These are phyloP conservation scores for Ammodytes marinus DNA, from an alignment of 2,113 vertebrate species.

Conservation along the genomic window DNA sequence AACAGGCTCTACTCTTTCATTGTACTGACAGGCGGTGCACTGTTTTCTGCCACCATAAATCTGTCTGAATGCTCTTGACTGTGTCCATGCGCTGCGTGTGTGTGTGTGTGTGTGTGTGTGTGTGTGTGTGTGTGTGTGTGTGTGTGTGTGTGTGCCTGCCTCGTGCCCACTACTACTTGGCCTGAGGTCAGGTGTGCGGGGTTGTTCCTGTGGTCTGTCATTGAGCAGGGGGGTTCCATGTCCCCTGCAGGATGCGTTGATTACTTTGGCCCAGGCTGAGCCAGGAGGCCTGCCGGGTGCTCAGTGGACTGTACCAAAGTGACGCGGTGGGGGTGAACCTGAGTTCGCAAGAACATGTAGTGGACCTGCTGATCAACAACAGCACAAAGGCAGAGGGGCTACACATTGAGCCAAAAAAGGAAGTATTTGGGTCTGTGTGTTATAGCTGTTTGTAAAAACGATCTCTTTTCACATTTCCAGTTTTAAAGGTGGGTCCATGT, in stretches of 20 bases:
- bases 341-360: conserved; percentile 38
- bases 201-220: conserved; percentile 58
- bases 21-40: conserved; percentile 36
- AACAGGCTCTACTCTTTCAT: background rate
- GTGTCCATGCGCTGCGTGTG: background rate
- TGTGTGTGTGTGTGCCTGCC: conserved; percentile 27
- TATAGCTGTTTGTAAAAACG: background rate
- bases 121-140: background rate
- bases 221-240: conserved; percentile 38
- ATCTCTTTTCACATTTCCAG: too few relatives aligned
- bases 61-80: conserved; percentile 4
- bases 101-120: background rate
- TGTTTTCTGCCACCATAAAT: conserved; percentile 19
- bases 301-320: conserved; percentile 65
- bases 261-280: conserved; percentile 77
- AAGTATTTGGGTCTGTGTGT: background rate
- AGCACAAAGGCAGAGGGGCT: conserved; percentile 22
- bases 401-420: background rate
- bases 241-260: conserved; percentile 80
- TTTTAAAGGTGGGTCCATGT: too few relatives aligned
- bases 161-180: conserved; percentile 44
- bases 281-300: conserved; percentile 57
- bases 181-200: conserved; percentile 52
- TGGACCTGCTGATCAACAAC: conserved; percentile 33
- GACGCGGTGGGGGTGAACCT: conserved; percentile 32